Evolutionary conservation across 2,113 vertebrate genomes (phyloP).

Genomic region (Indri indri): DNA sequence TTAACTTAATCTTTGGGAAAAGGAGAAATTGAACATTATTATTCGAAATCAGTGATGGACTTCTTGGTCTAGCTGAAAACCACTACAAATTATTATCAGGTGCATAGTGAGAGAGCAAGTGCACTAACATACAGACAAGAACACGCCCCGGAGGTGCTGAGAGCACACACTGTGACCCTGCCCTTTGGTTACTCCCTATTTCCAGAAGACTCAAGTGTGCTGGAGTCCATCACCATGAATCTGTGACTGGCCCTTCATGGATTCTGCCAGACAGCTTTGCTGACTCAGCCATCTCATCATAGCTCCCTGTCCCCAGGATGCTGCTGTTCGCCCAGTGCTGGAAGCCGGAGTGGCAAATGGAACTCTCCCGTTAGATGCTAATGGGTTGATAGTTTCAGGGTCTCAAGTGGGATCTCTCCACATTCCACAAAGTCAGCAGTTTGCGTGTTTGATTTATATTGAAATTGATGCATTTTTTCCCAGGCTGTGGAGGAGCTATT

Average conservation of each 20-base stretch:
- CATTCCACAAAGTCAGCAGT: neutral
- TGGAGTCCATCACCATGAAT: neutral
- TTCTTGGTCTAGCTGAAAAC: neutral
- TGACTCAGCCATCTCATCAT: neutral
- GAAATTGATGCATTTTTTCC: neutral
- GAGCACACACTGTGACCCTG: neutral
- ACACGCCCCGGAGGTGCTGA: neutral
- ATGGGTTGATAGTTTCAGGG: neutral
- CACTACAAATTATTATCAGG: neutral
- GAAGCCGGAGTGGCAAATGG: neutral
- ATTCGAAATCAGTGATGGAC: neutral
- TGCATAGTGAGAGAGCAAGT: neutral
- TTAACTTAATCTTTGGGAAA: neutral
- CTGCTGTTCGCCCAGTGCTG: neutral
- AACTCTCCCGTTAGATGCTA: neutral
- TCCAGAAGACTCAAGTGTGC: neutral
- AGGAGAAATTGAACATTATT: neutral
- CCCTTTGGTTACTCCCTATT: neutral
- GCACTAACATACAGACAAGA: neutral
- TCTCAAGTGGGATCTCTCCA: constrained; percentile 11
- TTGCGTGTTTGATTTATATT: neutral
- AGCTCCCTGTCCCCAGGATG: neutral
- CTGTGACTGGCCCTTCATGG: neutral
- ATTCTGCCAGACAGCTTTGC: neutral
- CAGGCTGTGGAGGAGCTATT: neutral